Evolutionary conservation across 2,888 invertebrate genomes (phyloP), one percentile per base, ranked within the genome.

Genomic region (Amphipoea lucens): DNA sequence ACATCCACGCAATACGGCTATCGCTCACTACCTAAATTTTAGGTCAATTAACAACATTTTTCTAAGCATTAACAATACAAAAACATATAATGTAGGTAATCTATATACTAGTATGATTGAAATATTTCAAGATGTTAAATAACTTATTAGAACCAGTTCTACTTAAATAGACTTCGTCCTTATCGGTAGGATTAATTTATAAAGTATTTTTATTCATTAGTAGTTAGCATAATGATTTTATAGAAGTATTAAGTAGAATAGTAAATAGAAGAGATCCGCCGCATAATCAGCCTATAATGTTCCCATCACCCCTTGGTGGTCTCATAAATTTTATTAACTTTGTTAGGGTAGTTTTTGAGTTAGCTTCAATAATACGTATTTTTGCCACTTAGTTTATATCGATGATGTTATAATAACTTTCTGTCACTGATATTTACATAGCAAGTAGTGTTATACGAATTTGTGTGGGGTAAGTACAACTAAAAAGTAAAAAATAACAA

Each of bases 181-280:
- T 79, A 84, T 79, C 66, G 62, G 84, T 69, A 17, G 5, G 57
- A 78, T 70, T 83, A n/a, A n/a, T 54, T 66, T 14, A 45, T 65
- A 17, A 42, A 51, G 36, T 74, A 48, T 4, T 66, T 83, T 69
- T 40, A 78, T 70, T 62, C n/a, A 74, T 66, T 48, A 63, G 57
- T 72, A 45, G 36, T 45, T 4, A 42, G 23, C 11, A 17, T 42
- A 17, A 17, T 20, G 1, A 29, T 67, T 54, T 80, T 57, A 36
- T 36, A 36, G 36, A 36, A 36, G 36, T 36, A 4, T 14, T 45
- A n/a, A 60, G 0, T 69, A 29, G 14, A 36, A 63, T 29, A 45
- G 7, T 48, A 60, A 57, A 78, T 67, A 57, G 45, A 45, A 36
- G 5, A 51, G 54, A 51, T 48, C 14, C 48, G 14, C 5, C 14